Percentiles rank a stretch among this genome's conserved stretches.
Evolutionary conservation across 2,113 vertebrate genomes (phyloP).

Genomic region (Erythrolamprus reginae): DNA sequence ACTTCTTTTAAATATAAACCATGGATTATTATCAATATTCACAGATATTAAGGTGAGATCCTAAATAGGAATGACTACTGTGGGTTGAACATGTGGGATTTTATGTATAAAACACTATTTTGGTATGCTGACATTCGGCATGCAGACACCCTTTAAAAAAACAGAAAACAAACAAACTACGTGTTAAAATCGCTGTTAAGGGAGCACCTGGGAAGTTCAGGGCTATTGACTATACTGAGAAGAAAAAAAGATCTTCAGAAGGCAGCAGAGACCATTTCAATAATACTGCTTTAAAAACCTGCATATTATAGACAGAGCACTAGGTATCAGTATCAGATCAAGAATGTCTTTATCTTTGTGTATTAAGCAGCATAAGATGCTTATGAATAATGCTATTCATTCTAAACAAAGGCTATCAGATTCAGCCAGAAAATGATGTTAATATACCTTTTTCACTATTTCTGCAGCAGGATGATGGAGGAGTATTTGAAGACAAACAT

Average conservation of each 20-base stretch:
- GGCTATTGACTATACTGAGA: not conserved
- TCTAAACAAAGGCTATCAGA: not conserved
- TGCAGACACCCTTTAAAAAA: not conserved
- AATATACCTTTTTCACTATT: conserved; percentile 3
- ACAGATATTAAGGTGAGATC: conserved; percentile 83
- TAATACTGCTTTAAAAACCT: not conserved
- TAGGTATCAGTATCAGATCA: not conserved
- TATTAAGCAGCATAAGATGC: not conserved
- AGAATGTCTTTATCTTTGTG: not conserved
- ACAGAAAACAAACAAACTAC: not conserved
- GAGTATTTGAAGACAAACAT: conserved; percentile 76
- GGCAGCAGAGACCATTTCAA: not conserved
- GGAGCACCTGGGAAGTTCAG: not conserved
- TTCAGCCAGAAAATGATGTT: not conserved
- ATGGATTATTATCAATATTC: conserved; percentile 84
- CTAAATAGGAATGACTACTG: not conserved
- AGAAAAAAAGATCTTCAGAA: not conserved
- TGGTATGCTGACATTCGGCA: not conserved
- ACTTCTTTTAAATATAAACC: conserved; percentile 82
- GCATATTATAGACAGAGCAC: not conserved
- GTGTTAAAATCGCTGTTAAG: not conserved
- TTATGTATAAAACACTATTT: not conserved
- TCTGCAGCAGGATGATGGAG: conserved; percentile 77
- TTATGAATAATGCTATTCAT: not conserved
- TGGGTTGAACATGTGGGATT: not conserved